Conservation (phyloP, 2,113 vertebrate genomes). For the Peromyscus polionotus region DNA sequence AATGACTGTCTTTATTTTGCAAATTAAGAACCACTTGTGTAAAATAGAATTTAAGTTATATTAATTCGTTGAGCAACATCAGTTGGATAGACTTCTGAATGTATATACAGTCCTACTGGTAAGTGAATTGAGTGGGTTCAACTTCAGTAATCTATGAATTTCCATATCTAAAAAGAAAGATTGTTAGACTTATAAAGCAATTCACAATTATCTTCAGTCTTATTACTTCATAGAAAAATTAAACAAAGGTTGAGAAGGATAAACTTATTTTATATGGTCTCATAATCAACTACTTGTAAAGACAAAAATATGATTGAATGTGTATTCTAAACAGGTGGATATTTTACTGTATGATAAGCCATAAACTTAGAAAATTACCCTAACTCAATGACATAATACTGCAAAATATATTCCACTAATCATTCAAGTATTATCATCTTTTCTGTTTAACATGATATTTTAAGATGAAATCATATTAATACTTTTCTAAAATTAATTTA, state of each 20-base stretch:
- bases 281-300: neutral
- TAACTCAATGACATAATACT: neutral
- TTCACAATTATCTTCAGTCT: neutral
- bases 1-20: constrained; percentile 24
- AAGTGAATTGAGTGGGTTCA: neutral
- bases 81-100: neutral
- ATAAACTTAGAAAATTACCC: neutral
- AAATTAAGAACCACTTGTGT: neutral
- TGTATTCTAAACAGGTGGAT: neutral
- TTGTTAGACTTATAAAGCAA: neutral
- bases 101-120: neutral
- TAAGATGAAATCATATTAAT: constrained; percentile 5
- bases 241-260: neutral
- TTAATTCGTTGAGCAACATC: constrained; percentile 6
- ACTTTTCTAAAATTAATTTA: constrained; percentile 50
- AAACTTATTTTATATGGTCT: neutral
- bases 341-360: constrained; percentile 3
- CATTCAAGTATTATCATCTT: constrained; percentile 7
- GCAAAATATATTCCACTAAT: neutral
- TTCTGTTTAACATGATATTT: constrained; percentile 25
- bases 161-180: neutral
- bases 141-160: neutral
- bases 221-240: neutral
- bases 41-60: constrained; percentile 27
- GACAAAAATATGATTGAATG: neutral